phyloP scores from a whole-genome alignment of 2,888 invertebrate genomes.

The Eulithis prunata region DNA sequence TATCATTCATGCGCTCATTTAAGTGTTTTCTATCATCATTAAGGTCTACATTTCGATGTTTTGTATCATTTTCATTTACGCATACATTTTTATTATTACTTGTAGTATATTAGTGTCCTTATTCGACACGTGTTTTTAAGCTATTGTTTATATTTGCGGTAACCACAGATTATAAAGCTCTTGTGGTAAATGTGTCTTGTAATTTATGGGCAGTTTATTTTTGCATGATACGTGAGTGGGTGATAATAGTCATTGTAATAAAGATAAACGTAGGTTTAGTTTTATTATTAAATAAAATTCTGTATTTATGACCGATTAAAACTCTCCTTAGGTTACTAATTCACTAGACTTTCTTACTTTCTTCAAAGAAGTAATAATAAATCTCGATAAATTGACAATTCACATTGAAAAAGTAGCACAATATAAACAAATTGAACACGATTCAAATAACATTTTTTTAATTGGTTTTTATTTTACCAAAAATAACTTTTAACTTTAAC shows the following conservation, averaged over 20 bases:
- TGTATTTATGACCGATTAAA: constrained; percentile 20
- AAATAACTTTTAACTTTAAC: too few species aligned
- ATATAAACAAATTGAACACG: too few species aligned
- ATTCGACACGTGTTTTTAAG: constrained; percentile 35
- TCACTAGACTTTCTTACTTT: constrained; percentile 1
- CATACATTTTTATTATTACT: constrained; percentile 2
- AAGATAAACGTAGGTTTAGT: constrained; percentile 35
- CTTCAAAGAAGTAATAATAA: background rate
- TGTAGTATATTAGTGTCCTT: constrained; percentile 4
- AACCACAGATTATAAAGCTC: constrained; percentile 18
- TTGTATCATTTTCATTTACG: background rate
- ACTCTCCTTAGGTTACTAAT: constrained; percentile 8
- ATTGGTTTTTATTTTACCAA: too few species aligned
- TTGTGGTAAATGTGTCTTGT: constrained; percentile 24
- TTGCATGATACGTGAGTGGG: constrained; percentile 39
- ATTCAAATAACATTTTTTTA: too few species aligned
- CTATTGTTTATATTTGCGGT: constrained; percentile 32
- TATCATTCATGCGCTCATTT: constrained; percentile 2
- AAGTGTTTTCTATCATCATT: background rate
- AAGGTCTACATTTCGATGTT: background rate
- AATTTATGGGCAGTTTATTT: constrained; percentile 40
- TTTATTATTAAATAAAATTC: constrained; percentile 31
- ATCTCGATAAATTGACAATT: background rate
- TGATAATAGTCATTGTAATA: constrained; percentile 34
- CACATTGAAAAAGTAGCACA: too few species aligned